phyloP scores from a whole-genome alignment of 2,113 vertebrate genomes.

The Orientallactaga bullata region DNA sequence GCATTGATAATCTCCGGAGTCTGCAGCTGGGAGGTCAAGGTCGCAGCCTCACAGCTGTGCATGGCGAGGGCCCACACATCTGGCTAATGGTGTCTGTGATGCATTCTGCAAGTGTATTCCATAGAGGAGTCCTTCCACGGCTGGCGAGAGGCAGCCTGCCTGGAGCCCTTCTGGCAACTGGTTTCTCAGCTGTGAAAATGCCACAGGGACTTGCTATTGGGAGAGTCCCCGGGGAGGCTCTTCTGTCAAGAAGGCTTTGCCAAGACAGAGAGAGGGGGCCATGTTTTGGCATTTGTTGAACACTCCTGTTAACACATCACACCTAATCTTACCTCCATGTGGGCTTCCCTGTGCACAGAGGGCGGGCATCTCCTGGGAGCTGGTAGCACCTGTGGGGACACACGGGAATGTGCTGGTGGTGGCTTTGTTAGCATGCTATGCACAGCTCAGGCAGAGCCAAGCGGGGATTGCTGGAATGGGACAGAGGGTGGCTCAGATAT shows the following conservation, averaged over 20 bases:
- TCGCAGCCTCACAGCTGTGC: background rate
- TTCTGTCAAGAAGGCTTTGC: background rate
- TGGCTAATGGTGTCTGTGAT: background rate
- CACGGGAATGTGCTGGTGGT: rapidly evolving
- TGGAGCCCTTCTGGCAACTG: background rate
- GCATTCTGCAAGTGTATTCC: background rate
- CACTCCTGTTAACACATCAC: background rate
- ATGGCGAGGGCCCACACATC: background rate
- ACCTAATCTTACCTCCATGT: background rate
- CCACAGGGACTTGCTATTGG: background rate
- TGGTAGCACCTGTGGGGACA: background rate
- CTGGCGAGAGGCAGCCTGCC: background rate
- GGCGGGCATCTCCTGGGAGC: background rate
- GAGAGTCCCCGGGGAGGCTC: background rate
- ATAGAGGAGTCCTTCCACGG: rapidly evolving
- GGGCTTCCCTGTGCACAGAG: background rate
- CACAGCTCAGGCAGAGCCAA: background rate
- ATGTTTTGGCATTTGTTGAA: background rate
- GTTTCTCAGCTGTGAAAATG: background rate
- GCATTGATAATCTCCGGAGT: background rate
- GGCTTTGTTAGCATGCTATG: background rate
- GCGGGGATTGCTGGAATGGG: background rate
- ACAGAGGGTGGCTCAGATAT: rapidly evolving
- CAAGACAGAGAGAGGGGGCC: background rate
- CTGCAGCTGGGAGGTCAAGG: background rate